Evolutionary conservation across 2,888 invertebrate genomes (phyloP).

Genomic region (Papilio gigon): DNA sequence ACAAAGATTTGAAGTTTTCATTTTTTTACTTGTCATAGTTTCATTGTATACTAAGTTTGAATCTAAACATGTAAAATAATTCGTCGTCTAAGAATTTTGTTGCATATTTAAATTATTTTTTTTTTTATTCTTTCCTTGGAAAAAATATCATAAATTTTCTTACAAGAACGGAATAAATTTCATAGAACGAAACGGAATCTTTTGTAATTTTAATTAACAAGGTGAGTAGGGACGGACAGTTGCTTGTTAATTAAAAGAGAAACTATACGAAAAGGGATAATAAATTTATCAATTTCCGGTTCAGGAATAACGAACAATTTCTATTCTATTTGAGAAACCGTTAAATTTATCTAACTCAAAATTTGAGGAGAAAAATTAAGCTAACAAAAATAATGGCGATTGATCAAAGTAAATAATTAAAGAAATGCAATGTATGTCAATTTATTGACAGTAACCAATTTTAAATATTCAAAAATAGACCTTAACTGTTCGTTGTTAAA

Average conservation of each 20-base stretch:
- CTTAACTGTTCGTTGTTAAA: neutral
- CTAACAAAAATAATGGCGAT: too few relatives aligned
- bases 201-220: slow-evolving; percentile 23
- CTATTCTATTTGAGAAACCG: neutral
- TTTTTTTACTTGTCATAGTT: neutral
- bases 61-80: neutral
- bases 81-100: neutral
- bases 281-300: slow-evolving; percentile 15
- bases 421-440: too few relatives aligned
- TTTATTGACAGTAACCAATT: too few relatives aligned
- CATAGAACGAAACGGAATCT: slow-evolving; percentile 15
- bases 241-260: slow-evolving; percentile 21
- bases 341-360: neutral
- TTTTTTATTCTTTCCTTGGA: neutral
- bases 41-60: neutral
- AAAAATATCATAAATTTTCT: slow-evolving; percentile 2
- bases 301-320: neutral
- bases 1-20: neutral
- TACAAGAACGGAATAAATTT: slow-evolving; percentile 12
- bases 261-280: slow-evolving; percentile 17
- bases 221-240: slow-evolving; percentile 18
- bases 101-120: neutral
- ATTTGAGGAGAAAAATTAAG: too few relatives aligned
- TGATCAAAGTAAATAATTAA: too few relatives aligned
- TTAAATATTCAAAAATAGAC: neutral